Conservation (phyloP, 64 coral and sea anemone genomes). For the Porites australiensis region DNA sequence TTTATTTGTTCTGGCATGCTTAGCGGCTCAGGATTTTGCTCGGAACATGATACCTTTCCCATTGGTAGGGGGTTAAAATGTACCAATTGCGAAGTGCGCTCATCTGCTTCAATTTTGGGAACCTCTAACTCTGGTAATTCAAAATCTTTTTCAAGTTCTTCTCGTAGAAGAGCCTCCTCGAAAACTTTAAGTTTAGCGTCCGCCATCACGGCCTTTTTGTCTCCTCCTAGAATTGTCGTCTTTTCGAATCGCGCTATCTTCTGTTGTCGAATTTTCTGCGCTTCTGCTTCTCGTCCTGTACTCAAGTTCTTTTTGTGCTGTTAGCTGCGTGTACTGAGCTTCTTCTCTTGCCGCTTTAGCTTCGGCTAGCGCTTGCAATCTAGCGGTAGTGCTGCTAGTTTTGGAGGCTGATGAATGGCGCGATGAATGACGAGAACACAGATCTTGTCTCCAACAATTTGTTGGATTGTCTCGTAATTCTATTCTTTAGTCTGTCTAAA, state of each 20-base stretch:
- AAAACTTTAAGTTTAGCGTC: slow-evolving; percentile 33
- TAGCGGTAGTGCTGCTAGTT: neutral
- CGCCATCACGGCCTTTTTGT: neutral
- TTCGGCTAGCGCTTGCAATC: slow-evolving; percentile 21
- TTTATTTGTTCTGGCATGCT: neutral
- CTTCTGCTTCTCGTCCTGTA: neutral
- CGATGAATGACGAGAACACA: slow-evolving; percentile 12
- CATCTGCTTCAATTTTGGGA: slow-evolving; percentile 16
- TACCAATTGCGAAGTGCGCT: neutral
- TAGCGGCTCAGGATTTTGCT: neutral
- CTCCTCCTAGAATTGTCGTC: neutral
- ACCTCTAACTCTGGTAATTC: slow-evolving; percentile 27
- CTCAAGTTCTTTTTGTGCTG: slow-evolving; percentile 4
- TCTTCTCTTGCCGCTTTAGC: slow-evolving; percentile 6
- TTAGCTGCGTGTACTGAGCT: slow-evolving; percentile 8
- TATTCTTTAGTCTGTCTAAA: slow-evolving; percentile 55
- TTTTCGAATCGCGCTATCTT: neutral
- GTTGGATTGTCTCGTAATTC: slow-evolving; percentile 52
- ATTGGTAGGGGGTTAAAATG: neutral
- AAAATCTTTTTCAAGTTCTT: neutral
- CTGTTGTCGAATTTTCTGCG: slow-evolving; percentile 19
- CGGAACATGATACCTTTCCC: neutral
- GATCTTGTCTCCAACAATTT: slow-evolving; percentile 61
- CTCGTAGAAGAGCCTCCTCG: neutral
- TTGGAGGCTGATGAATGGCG: slow-evolving; percentile 18